Evolutionary conservation across 92 coral and sea anemone species (phyloP).

Genomic region (Epizoanthus fatuus): DNA sequence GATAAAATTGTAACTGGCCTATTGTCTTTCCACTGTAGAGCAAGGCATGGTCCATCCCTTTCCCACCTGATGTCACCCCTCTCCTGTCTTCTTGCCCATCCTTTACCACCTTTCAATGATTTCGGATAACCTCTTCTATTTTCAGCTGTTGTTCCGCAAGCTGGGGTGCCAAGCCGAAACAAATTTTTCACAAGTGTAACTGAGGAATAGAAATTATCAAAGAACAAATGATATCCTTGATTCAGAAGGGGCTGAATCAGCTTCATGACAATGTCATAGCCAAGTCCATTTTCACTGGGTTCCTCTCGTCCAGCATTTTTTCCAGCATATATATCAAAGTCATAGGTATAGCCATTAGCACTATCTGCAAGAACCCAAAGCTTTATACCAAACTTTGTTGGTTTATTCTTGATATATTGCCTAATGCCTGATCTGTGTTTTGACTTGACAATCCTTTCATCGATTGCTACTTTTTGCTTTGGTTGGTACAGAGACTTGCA

Average conservation of each 20-base stretch:
- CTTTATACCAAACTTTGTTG: background rate
- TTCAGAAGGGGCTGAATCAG: background rate
- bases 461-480: no score
- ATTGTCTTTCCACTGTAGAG: conserved; percentile 43
- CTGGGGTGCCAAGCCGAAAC: conserved; percentile 3
- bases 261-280: no score
- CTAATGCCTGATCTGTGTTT: no score
- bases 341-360: no score
- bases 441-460: no score
- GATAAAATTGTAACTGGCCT: conserved; percentile 35
- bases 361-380: no score
- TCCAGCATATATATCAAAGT: no score
- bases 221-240: background rate
- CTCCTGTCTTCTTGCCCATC: conserved; percentile 3
- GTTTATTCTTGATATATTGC: background rate
- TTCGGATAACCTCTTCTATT: conserved; percentile 12
- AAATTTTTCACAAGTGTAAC: conserved; percentile 7
- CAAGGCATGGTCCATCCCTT: conserved; percentile 12
- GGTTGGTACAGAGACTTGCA: conserved; percentile 72
- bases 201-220: conserved; percentile 38
- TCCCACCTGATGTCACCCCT: conserved; percentile 24
- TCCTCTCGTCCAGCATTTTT: no score
- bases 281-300: no score
- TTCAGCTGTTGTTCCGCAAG: conserved; percentile 19
- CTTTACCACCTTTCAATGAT: background rate